Base-by-base conservation (phyloP, 2,797 vertebrate species). In the Arnoldichthys spilopterus region DNA sequence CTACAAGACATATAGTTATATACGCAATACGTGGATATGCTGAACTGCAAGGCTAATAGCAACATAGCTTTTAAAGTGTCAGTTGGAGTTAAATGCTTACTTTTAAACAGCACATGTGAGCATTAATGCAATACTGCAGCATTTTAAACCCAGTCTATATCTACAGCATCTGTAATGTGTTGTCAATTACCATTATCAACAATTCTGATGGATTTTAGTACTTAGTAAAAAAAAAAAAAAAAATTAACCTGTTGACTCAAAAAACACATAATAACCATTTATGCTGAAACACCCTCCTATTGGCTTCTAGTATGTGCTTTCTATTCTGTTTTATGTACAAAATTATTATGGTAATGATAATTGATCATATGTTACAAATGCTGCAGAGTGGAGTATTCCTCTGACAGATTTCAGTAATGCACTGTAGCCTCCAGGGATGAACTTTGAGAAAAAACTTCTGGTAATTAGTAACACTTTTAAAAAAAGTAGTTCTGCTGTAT, bases 21-120 rank as follows among this genome's bases (percentile, higher is more conserved):
- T 45, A 28, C 28, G 24, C 28, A 30, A 72, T 20, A 64, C 34
- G n/a, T 66, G 45, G 30, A 74, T 32, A 30, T 37, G 26, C 45
- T 72, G 45, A 68, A 32, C 6, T 54, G 32, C 20, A 73, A 49
- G 16, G 51, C 49, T 56, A 71, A 69, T 72, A 43, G 59, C 22
- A 13, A n/a, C 16, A 2, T 3, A 13, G 47, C 18, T 51, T 45
- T 66, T n/a, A 54, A 64, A 9, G 13, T 12, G 68, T 28, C 62
- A 61, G 11, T 40, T 53, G 2, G 9, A 53, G 24, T 28, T 28
- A 32, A 63, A 24, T 11, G 24, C 18, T 53, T 0, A 1, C 11
- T 53, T 54, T n/a, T 54, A 28, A 68, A 30, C 61, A 66, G 49
- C 13, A 37, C 16, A 47, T 20, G n/a, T 64, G 32, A 9, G 8